A percentile compares a stretch with the other conserved stretches of the same genome.
phyloP scores from a whole-genome alignment of 2,797 vertebrate genomes.

The Pogoniulus pusillus region DNA sequence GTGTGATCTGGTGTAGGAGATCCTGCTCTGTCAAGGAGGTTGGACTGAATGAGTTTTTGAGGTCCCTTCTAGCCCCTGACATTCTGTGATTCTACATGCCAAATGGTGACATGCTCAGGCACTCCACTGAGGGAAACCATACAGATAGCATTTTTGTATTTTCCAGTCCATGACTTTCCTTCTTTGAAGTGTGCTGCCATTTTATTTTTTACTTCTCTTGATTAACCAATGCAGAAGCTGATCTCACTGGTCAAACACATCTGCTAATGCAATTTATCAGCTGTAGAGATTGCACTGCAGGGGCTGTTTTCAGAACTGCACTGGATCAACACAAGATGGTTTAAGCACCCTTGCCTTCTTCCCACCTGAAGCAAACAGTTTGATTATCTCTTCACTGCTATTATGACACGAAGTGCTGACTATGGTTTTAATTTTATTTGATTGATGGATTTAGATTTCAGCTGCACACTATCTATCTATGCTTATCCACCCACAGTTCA shows the following conservation, averaged over 20 bases:
- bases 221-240: background rate
- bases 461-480: conserved; percentile 21
- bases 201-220: background rate
- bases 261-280: conserved; percentile 34
- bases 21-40: too few relatives aligned
- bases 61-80: too few relatives aligned
- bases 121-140: background rate
- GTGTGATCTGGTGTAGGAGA: too few relatives aligned
- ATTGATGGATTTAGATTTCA: conserved; percentile 63
- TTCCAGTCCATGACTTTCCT: background rate
- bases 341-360: conserved; percentile 39
- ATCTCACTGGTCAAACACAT: conserved; percentile 3
- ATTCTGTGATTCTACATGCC: background rate
- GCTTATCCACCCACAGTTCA: conserved; percentile 42
- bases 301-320: conserved; percentile 21
- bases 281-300: conserved; percentile 30
- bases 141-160: background rate
- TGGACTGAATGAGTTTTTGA: too few relatives aligned
- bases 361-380: conserved; percentile 51
- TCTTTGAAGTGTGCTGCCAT: background rate
- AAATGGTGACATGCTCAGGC: background rate
- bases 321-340: conserved; percentile 53
- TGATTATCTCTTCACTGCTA: conserved; percentile 63
- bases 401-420: conserved; percentile 63
- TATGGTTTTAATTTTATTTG: conserved; percentile 66